Evolutionary conservation across 35 echinoderm and acorn worm species (phyloP), one percentile per base, ranked within the genome.

Genomic region (Anneissia japonica): DNA sequence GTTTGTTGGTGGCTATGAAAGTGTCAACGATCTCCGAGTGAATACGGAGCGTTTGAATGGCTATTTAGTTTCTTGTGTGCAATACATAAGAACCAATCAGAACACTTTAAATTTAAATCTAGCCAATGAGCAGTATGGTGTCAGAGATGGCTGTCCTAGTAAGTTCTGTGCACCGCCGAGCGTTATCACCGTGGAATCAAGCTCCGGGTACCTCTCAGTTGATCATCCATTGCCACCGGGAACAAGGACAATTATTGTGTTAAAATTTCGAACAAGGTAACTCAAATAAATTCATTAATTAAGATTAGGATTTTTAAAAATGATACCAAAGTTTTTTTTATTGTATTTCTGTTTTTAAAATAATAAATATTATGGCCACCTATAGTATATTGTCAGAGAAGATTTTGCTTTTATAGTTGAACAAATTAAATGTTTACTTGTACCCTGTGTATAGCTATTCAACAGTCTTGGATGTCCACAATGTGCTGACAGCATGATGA

Each of bases 31-130:
- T 34, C 84, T 99, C 19, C 89, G 92, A 80, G 96, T 99, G 81
- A 99, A 87, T 87, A 99, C 96, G 32, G 96, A 99, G 32, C 88
- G 96, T 81, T 74, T 99, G 5, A 91, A 99, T 79, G 96, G 96
- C 9, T 99, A 99, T 80, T 92, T 99, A 19, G 92, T 99, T 9
- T 92, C 96, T 0, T 99, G 96, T 72, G 86, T 94, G 17, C 64
- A 91, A 80, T 99, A 99, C 85, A 94, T 99, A 64, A 79, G 90
- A 31, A 86, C 91, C 17, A 39, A 64, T 33, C 26, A 30, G 19
- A 99, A 85, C 23, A 85, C 88, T 6, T 74, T 99, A 46, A 81
- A 99, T 79, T 46, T 99, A 5, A 56, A 82, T 85, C n/a, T 73
- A 30, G 89, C 92, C 14, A 82, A 81, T 35, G 87, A 89, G 31